A percentile compares a stretch with the other conserved stretches of the same genome.
Evolutionary conservation across 2,113 vertebrate genomes (phyloP).

Genomic region (Junco hyemalis): DNA sequence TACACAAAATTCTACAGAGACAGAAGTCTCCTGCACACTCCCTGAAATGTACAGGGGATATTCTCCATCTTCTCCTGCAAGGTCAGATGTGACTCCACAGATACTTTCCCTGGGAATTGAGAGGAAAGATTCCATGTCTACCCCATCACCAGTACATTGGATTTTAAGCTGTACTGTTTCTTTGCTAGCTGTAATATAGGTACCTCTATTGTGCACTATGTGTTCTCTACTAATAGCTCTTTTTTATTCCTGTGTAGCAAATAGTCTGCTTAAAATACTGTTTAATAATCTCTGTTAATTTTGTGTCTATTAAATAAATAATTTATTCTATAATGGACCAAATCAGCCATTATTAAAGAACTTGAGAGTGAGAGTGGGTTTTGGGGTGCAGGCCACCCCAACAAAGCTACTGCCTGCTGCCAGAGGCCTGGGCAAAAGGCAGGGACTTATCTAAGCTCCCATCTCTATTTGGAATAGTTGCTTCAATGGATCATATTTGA

Average conservation of each 20-base stretch:
- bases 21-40: neutral
- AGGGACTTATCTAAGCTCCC: neutral
- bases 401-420: neutral
- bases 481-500: neutral
- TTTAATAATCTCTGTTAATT: no score
- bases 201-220: neutral
- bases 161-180: neutral
- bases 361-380: neutral
- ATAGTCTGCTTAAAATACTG: neutral
- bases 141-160: neutral
- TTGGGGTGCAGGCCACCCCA: neutral
- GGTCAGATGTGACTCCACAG: neutral
- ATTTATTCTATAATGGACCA: neutral
- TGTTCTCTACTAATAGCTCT: neutral
- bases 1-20: neutral
- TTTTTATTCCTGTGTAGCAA: neutral
- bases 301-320: neutral
- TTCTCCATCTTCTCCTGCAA: neutral
- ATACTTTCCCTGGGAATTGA: neutral
- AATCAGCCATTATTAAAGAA: neutral
- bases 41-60: neutral
- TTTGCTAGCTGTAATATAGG: neutral
- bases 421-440: neutral
- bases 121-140: neutral
- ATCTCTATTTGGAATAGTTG: neutral